A percentile compares a stretch with the other conserved stretches of the same genome.
These are phyloP conservation scores for Atractosteus spatula DNA, from an alignment of 2,113 vertebrate species.

Conservation along the genomic window DNA sequence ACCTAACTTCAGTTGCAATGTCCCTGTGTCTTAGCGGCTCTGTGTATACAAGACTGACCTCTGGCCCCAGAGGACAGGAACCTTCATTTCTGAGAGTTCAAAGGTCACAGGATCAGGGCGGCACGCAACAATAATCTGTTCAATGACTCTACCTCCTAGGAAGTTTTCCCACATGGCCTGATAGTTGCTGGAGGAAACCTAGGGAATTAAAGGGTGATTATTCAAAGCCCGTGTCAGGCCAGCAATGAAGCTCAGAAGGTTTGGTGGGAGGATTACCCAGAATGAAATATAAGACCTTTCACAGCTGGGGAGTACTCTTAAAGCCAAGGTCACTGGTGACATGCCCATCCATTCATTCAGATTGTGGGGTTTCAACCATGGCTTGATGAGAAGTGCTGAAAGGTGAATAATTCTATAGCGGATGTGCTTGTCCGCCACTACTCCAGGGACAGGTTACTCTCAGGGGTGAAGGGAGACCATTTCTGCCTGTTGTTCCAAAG, in stretches of 20 bases:
- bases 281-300: not conserved
- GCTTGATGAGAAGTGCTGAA: not conserved
- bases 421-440: not conserved
- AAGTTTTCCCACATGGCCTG: not conserved
- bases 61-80: not conserved
- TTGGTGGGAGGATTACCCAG: not conserved
- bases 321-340: not conserved
- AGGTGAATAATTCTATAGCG: not conserved
- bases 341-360: not conserved
- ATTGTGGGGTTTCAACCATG: not conserved
- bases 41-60: constrained; percentile 3
- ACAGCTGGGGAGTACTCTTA: not conserved
- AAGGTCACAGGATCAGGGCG: not conserved
- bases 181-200: not conserved
- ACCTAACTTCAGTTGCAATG: not conserved
- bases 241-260: not conserved
- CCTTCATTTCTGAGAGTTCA: not conserved
- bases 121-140: not conserved
- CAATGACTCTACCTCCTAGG: not conserved
- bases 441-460: not conserved
- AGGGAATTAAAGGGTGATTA: not conserved
- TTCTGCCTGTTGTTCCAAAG: not conserved
- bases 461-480: not conserved
- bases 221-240: not conserved
- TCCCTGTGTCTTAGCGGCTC: not conserved